Evolutionary conservation across 2,888 invertebrate species (phyloP).

Genomic region (Orthosia gothica): DNA sequence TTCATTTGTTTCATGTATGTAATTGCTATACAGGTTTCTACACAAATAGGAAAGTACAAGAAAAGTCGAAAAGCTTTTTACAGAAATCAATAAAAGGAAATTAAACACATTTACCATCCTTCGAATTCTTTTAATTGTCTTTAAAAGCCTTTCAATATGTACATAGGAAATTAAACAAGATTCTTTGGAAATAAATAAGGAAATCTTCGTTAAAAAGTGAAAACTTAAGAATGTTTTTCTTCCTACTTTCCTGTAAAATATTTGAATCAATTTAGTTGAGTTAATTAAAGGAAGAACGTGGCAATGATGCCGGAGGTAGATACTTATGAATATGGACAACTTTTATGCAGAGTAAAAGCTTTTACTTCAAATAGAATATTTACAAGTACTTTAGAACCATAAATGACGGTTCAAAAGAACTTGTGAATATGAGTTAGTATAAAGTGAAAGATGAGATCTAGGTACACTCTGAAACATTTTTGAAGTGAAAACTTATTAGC

Average conservation of each 20-base stretch:
- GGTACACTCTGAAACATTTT: no score
- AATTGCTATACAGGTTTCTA: slow-evolving; percentile 27
- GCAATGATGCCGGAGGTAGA: not conserved
- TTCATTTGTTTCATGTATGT: not conserved
- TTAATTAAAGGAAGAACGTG: not conserved
- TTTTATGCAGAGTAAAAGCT: not conserved
- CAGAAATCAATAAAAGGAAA: slow-evolving; percentile 13
- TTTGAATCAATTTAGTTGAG: not conserved
- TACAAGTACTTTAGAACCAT: no score
- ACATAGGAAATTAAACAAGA: not conserved
- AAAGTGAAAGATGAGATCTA: no score
- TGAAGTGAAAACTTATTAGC: no score
- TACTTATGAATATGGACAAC: no score
- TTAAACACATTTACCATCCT: not conserved
- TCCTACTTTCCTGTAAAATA: not conserved
- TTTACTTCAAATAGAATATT: not conserved
- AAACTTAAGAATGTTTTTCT: not conserved
- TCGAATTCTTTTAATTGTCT: slow-evolving; percentile 1
- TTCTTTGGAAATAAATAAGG: slow-evolving; percentile 1
- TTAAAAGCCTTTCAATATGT: not conserved
- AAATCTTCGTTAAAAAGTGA: not conserved
- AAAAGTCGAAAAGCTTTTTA: slow-evolving; percentile 7
- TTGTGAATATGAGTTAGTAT: no score
- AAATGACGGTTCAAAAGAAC: no score
- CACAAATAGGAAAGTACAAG: not conserved